phyloP scores from a whole-genome alignment of 2,888 invertebrate species.

The Oasisia sp. region DNA sequence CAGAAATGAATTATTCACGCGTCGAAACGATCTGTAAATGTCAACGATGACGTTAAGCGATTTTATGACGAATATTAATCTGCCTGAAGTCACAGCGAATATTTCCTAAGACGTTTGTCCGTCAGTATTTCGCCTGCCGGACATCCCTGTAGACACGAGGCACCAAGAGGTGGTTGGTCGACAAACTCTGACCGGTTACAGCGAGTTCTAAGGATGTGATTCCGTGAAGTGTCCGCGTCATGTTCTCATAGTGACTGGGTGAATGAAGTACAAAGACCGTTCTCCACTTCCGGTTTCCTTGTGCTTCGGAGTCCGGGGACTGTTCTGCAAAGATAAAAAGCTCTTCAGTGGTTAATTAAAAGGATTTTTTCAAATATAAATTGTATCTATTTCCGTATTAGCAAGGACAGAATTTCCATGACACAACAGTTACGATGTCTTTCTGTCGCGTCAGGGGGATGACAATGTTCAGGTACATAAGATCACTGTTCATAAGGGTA shows the following conservation, averaged over 20 bases:
- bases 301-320: too few relatives aligned
- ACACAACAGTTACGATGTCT: too few relatives aligned
- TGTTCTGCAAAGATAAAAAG: too few relatives aligned
- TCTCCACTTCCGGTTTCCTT: too few relatives aligned
- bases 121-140: not conserved
- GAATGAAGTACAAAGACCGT: not conserved
- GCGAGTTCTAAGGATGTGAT: too few relatives aligned
- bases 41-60: not conserved
- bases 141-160: not conserved
- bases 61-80: constrained; percentile 17
- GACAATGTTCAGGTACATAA: too few relatives aligned
- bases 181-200: not conserved
- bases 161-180: not conserved
- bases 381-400: too few relatives aligned
- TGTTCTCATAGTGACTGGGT: not conserved
- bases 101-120: not conserved
- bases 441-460: too few relatives aligned
- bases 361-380: too few relatives aligned
- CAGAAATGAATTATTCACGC: not conserved
- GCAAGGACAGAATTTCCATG: too few relatives aligned
- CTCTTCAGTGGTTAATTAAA: too few relatives aligned
- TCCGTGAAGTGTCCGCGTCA: not conserved
- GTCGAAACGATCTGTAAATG: not conserved
- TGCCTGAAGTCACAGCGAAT: not conserved
- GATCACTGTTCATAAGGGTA: too few relatives aligned